Conservation (phyloP, 2,888 invertebrate species). For the Glaucopsyche alexis region DNA sequence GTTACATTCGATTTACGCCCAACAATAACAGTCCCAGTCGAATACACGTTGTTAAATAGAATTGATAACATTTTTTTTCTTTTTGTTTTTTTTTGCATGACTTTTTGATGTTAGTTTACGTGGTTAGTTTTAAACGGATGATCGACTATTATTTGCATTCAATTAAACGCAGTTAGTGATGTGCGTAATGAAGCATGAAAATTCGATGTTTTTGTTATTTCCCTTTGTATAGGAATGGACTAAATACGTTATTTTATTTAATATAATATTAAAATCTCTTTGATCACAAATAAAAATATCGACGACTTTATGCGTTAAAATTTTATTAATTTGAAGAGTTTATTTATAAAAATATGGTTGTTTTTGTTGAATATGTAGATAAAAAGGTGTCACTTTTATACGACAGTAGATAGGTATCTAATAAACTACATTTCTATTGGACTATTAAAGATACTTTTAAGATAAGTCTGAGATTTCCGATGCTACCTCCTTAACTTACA, state of each 20-base stretch:
- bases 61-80: constrained; percentile 31
- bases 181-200: background rate
- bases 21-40: constrained; percentile 32
- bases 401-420: background rate
- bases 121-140: constrained; percentile 25
- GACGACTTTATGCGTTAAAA: too few species aligned
- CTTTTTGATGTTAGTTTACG: constrained; percentile 31
- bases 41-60: constrained; percentile 32
- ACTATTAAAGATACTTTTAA: background rate
- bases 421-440: background rate
- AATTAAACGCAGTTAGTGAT: constrained; percentile 15
- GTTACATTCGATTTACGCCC: constrained; percentile 32
- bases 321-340: too few species aligned
- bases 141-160: constrained; percentile 31
- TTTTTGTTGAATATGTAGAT: too few species aligned
- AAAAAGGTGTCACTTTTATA: too few species aligned
- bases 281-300: background rate
- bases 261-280: background rate
- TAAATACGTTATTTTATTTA: background rate
- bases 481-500: background rate
- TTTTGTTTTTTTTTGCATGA: constrained; percentile 17
- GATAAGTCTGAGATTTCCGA: background rate
- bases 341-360: too few species aligned
- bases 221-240: background rate
- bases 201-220: background rate